Evolutionary conservation across 2,113 vertebrate species (phyloP).

Genomic region (Equus quagga): DNA sequence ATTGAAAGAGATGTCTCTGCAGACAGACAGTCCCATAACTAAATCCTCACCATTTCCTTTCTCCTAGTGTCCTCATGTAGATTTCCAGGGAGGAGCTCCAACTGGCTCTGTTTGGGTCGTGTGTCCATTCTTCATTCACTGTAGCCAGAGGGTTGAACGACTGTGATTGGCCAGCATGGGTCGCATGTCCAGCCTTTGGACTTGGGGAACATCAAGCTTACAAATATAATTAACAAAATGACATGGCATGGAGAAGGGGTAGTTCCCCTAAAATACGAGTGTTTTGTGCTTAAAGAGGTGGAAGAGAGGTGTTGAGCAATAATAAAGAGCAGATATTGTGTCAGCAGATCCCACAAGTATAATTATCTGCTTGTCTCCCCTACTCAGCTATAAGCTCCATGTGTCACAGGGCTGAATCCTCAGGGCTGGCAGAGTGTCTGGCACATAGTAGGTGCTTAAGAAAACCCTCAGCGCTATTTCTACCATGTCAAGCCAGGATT

Average conservation of each 20-base stretch:
- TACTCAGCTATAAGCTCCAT: background rate
- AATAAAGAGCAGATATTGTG: background rate
- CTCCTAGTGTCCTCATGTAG: background rate
- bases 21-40: background rate
- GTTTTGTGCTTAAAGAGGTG: background rate
- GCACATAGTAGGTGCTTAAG: background rate
- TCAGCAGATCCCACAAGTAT: no score
- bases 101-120: no score
- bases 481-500: background rate
- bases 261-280: no score
- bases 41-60: background rate
- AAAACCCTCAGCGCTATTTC: background rate
- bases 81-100: background rate
- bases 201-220: background rate
- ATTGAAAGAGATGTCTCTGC: background rate
- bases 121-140: background rate
- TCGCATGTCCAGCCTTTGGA: background rate
- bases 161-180: background rate
- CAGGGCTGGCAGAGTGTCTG: background rate
- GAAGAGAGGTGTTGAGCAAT: no score
- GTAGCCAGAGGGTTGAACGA: background rate
- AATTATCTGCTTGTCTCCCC: background rate
- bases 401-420: background rate
- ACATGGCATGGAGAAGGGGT: background rate
- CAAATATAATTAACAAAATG: background rate